Percentiles rank a stretch among this genome's conserved stretches.
Conservation (phyloP, 2,797 vertebrate genomes). For the Helicolenus hilgendorfi region DNA sequence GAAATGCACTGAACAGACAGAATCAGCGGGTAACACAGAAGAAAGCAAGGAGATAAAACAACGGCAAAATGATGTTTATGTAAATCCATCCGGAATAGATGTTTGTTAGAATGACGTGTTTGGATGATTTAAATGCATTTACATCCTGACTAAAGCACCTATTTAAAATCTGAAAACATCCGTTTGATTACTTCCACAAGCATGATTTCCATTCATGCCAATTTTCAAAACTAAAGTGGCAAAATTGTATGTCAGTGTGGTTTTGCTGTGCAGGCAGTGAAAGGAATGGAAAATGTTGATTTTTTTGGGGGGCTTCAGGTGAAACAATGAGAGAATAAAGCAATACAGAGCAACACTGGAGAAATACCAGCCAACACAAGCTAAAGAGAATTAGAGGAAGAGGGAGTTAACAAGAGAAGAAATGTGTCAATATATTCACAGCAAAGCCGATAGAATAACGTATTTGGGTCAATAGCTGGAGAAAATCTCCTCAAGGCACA, state of each 20-base stretch:
- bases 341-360: constrained; percentile 1
- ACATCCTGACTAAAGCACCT: neutral
- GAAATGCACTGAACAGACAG: constrained; percentile 35
- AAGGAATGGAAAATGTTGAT: neutral
- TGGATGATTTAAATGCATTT: neutral
- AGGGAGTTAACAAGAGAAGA: constrained; percentile 6
- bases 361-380: constrained; percentile 4
- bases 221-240: neutral
- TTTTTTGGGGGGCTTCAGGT: neutral
- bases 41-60: constrained; percentile 16
- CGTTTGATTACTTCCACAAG: neutral
- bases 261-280: neutral
- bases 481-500: constrained; percentile 42
- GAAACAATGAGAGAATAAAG: neutral
- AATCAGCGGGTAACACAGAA: neutral
- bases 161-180: neutral
- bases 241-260: neutral
- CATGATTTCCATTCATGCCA: neutral
- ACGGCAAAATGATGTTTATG: neutral
- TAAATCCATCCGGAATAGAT: neutral
- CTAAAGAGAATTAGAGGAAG: neutral
- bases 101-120: neutral
- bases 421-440: constrained; percentile 47
- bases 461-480: constrained; percentile 44
- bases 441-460: constrained; percentile 29